Evolutionary conservation across 2,888 invertebrate genomes (phyloP), one percentile per base, ranked within the genome.

Genomic region (Autographa gamma): DNA sequence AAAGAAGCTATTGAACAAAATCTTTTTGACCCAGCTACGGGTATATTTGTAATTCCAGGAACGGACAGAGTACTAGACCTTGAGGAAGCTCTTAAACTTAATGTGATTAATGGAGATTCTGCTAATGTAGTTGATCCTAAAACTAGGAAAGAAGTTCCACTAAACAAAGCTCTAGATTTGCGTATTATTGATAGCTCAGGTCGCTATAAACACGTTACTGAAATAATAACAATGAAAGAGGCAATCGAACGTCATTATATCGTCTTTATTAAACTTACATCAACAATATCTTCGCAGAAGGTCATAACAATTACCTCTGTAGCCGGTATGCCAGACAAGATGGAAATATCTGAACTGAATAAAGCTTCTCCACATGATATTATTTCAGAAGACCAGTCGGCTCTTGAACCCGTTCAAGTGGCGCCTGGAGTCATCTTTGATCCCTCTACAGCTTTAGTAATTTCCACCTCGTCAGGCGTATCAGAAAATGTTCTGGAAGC

Each of bases 51-150:
- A 18, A 98, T 99, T 77, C 98, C 98, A 2, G 98, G 98, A 16
- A 98, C 98, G 8, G 98, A 98, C 89, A 96, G 98, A 80, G 94
- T 97, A 67, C 97, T 98, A 60, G 97, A 98, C 73, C 97, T 99
- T 81, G 97, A 98, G 90, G 99, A 99, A 91, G 98, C 99, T 82
- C 96, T 99, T 59, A 97, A 97, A 85, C 96, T 98, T 73, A 97
- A 98, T 88, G 97, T 99, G 32, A 97, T 99, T 60, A 98, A 99
- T 92, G 97, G 98, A 18, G 96, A 97, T 77, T 99, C 98, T 0
- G 98, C 98, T 16, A 93, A 97, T 66, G 98, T 99, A 0, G 92
- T 98, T 38, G 98, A 99, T 90, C 97, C 98, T 1, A 96, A 96
- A 79, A 97, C 97, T 70, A 97, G 97, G 65, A 97, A 97, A 87